phyloP scores from a whole-genome alignment of 2,888 invertebrate species.

The Drosophila acutilabella region DNA sequence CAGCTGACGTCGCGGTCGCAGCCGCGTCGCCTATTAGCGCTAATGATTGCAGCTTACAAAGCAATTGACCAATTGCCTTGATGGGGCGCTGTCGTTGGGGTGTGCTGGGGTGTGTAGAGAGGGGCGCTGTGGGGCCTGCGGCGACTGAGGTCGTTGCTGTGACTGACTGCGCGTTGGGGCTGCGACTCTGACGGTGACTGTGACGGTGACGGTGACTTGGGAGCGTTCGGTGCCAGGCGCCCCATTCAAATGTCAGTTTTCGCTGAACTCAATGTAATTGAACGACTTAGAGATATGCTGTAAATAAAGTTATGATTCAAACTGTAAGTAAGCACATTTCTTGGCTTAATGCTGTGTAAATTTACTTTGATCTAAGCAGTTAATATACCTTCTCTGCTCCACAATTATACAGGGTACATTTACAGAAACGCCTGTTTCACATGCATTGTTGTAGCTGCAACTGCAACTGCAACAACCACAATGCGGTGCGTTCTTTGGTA shows the following conservation, averaged over 20 bases:
- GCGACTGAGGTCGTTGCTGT: slow-evolving; percentile 24
- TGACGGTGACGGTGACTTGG: slow-evolving; percentile 40
- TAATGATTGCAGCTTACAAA: slow-evolving; percentile 77
- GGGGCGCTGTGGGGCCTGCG: not conserved
- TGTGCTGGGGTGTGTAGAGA: not conserved
- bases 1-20: slow-evolving; percentile 14
- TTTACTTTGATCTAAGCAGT: too few species aligned
- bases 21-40: slow-evolving; percentile 69
- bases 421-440: slow-evolving; percentile 45
- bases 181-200: slow-evolving; percentile 11
- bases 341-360: too few species aligned
- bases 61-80: slow-evolving; percentile 77
- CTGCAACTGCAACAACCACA: slow-evolving; percentile 26
- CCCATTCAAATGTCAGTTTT: slow-evolving; percentile 81
- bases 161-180: not conserved
- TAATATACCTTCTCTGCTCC: not conserved
- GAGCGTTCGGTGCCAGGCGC: slow-evolving; percentile 67
- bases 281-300: slow-evolving; percentile 11
- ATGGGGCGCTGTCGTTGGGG: slow-evolving; percentile 2
- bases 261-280: slow-evolving; percentile 19
- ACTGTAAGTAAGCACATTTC: too few species aligned
- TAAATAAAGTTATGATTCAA: not conserved
- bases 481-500: slow-evolving; percentile 62
- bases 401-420: slow-evolving; percentile 23
- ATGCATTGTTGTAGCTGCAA: slow-evolving; percentile 51